These are phyloP conservation scores for Rhagonycha lutea DNA, from an alignment of 2,888 invertebrate genomes.

Conservation along the genomic window DNA sequence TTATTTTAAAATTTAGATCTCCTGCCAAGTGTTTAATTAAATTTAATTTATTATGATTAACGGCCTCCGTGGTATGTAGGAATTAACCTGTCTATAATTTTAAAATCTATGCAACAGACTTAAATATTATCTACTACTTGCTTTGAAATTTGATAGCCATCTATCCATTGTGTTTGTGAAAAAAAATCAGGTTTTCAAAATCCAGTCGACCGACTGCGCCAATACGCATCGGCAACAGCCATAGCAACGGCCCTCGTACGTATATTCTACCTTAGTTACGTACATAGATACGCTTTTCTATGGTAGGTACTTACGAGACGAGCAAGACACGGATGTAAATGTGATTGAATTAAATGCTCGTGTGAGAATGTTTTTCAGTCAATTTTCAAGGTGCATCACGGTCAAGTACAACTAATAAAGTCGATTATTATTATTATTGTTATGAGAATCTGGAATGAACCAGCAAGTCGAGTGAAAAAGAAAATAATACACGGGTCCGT, in stretches of 20 bases:
- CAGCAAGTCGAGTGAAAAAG: background rate
- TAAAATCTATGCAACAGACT: constrained; percentile 21
- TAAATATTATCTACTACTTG: constrained; percentile 37
- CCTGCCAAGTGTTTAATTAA: constrained; percentile 3
- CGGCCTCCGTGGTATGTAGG: background rate
- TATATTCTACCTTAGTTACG: background rate
- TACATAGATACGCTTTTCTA: no score
- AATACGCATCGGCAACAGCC: background rate
- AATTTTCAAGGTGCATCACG: background rate
- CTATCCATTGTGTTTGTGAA: constrained; percentile 32
- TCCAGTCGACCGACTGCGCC: constrained; percentile 17
- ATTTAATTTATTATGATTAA: constrained; percentile 5
- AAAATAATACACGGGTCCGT: constrained; percentile 18
- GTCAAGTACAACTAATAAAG: background rate
- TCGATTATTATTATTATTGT: background rate
- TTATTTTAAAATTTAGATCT: constrained; percentile 1
- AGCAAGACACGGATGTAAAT: background rate
- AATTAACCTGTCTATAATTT: constrained; percentile 19
- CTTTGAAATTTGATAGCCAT: constrained; percentile 38
- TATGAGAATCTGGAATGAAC: background rate
- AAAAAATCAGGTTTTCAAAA: constrained; percentile 38
- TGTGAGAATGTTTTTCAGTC: background rate
- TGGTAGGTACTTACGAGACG: background rate
- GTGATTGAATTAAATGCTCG: background rate
- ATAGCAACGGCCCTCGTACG: background rate